These are phyloP conservation scores for Actinemys pallida DNA, from an alignment of 2,113 vertebrate genomes.

Conservation along the genomic window DNA sequence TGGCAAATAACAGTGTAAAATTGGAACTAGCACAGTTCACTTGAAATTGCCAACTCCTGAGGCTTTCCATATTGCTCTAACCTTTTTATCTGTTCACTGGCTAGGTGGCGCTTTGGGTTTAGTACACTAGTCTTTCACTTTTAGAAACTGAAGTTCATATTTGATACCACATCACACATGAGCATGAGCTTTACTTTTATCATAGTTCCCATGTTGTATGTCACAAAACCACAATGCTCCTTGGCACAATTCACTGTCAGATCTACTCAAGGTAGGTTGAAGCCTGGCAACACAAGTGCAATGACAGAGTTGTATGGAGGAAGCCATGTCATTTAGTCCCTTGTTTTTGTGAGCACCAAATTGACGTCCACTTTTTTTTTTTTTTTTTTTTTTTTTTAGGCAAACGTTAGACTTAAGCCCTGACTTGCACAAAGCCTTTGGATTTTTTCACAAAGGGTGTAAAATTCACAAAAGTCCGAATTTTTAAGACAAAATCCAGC, in stretches of 20 bases:
- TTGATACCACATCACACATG: background rate
- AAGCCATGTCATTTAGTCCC: background rate
- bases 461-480: background rate
- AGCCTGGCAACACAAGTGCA: background rate
- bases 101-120: background rate
- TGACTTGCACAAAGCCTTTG: conserved; percentile 13
- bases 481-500: background rate
- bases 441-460: background rate
- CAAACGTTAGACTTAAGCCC: conserved; percentile 12
- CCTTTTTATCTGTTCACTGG: background rate
- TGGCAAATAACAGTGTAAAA: background rate
- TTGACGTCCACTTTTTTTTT: conserved; percentile 23
- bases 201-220: background rate
- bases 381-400: background rate
- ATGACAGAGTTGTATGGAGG: background rate
- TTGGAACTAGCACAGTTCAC: background rate
- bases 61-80: conserved; percentile 15
- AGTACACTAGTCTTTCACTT: background rate
- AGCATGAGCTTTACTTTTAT: background rate
- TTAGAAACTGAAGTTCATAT: background rate
- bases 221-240: background rate
- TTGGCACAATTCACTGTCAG: background rate
- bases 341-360: conserved; percentile 35
- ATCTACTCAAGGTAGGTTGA: background rate
- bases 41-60: background rate